Conservation (phyloP, 2,113 vertebrate genomes). For the Clarias batrachus region DNA sequence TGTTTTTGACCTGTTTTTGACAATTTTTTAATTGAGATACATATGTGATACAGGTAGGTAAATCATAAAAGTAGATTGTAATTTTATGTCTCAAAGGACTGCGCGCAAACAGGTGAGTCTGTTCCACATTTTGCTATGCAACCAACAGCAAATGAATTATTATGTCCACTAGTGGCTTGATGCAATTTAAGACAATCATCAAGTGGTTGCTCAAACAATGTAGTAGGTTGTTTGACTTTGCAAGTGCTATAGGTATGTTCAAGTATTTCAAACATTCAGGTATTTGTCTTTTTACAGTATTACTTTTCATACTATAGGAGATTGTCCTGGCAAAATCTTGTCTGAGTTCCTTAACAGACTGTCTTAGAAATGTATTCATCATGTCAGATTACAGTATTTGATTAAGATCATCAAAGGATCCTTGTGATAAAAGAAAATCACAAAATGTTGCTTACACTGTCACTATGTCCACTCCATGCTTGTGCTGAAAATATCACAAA, state of each 20-base stretch:
- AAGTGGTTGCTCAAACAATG: neutral
- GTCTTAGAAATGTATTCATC: neutral
- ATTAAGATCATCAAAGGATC: neutral
- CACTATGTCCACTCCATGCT: neutral
- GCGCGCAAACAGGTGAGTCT: neutral
- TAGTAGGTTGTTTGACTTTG: neutral
- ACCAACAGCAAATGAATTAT: neutral
- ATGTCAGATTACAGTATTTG: neutral
- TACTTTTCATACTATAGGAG: neutral
- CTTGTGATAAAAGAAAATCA: neutral
- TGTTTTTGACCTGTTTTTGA: no score
- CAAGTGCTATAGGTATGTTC: neutral
- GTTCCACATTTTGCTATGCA: neutral
- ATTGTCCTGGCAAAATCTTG: neutral
- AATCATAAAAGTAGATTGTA: neutral
- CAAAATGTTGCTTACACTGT: neutral
- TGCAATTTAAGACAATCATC: neutral
- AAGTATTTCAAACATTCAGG: neutral
- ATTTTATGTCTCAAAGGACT: neutral
- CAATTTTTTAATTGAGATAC: no score
- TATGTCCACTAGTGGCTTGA: neutral
- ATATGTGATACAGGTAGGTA: no score
- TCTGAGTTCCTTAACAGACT: neutral
- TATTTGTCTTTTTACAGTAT: neutral
- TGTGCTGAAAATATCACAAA: neutral